Base-by-base conservation (phyloP, 1,140 invertebrate genomes). In the Vanessa tameamea region DNA sequence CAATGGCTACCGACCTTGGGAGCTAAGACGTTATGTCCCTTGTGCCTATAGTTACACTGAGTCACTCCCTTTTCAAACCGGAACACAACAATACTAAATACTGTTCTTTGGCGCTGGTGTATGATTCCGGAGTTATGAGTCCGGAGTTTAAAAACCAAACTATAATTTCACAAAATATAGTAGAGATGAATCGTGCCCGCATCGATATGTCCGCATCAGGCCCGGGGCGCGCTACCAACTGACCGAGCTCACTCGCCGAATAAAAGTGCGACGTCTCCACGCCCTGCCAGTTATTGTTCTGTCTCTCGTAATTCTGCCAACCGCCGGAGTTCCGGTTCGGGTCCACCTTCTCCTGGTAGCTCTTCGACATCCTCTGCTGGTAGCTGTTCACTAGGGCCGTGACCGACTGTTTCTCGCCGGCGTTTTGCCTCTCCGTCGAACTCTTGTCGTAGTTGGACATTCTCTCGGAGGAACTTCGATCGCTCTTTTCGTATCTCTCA, bases 211-310 rank as follows among this genome's bases (percentile, higher is more conserved):
- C 55, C 55, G 23, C 20, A 59, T 26, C 20, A 26, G 23, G 0
- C 23, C 2, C 23, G 13, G 2, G 3, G 26, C 20, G 23, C 20
- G 3, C 37, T 43, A 43, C 9, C 2, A 72, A 92, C 90, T 89
- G 80, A 92, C 91, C 91, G 69, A 90, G 84, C 48, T 93, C 91
- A 77, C 87, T 92, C 26, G 89, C 83, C 8, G 87, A 81, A 70
- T 92, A 93, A 80, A 91, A 91, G 31, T 91, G 91, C 37, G 90
- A 87, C 0, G 86, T 88, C 72, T 90, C 88, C 16, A 83, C 81
- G 26, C 73, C 80, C 77, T 86, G 83, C 82, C 85, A 84, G 72
- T 90, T 87, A 55, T 88, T 88, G 75, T 90, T 87, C 72, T 80
- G 81, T 0, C 79, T 50, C 61, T 82, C 80, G 51, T 79, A 61